These are phyloP conservation scores for Goniozus legneri DNA, from an alignment of 1,140 invertebrate species.

Conservation along the genomic window DNA sequence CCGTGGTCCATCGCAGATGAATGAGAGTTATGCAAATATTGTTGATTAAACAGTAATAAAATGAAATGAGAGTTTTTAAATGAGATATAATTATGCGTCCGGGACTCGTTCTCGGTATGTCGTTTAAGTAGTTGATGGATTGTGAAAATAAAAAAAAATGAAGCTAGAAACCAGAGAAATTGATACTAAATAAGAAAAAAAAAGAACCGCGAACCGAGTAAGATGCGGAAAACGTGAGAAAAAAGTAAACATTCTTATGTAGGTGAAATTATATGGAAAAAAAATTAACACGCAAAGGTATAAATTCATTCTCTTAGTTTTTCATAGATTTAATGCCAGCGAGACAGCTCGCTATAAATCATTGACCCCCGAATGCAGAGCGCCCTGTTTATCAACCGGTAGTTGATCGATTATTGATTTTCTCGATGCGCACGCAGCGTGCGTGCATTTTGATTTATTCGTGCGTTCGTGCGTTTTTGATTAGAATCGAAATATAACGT, in stretches of 20 bases:
- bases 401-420: constrained; percentile 12
- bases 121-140: too few relatives aligned
- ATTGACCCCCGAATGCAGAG: constrained; percentile 43
- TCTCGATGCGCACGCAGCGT: constrained; percentile 1
- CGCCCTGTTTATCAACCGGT: constrained; percentile 40
- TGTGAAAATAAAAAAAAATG: constrained; percentile 22
- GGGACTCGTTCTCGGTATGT: neutral
- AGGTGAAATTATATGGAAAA: constrained; percentile 37
- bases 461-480: neutral
- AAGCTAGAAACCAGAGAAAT: constrained; percentile 19
- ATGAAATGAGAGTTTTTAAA: constrained; percentile 14
- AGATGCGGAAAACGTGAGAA: too few relatives aligned
- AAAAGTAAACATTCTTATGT: constrained; percentile 41
- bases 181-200: too few relatives aligned
- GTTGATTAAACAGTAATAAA: constrained; percentile 28
- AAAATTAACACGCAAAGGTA: constrained; percentile 32
- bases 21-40: constrained; percentile 31
- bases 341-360: constrained; percentile 45
- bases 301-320: constrained; percentile 50
- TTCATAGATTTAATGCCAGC: constrained; percentile 46
- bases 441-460: too few relatives aligned
- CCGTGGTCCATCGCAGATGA: constrained; percentile 13
- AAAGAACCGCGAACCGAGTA: too few relatives aligned
- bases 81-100: constrained; percentile 9
- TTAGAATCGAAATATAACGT: constrained; percentile 16